A percentile compares a stretch with the other conserved stretches of the same genome.
phyloP scores from a whole-genome alignment of 2,888 invertebrate genomes.

The Hofmannophila pseudospretella region DNA sequence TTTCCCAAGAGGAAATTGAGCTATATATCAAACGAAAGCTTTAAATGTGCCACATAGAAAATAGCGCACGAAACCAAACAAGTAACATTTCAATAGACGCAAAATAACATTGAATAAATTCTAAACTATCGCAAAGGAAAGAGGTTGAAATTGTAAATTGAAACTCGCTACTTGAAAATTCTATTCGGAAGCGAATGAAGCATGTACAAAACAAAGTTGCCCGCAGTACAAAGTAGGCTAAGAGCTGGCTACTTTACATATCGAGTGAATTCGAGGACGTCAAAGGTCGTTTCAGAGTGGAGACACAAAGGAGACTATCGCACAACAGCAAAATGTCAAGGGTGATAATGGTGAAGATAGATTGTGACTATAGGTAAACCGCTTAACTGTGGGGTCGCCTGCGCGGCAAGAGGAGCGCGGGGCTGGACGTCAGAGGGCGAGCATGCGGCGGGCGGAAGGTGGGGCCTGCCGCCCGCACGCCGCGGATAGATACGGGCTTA shows the following conservation, averaged over 20 bases:
- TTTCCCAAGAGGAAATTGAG: too few relatives aligned
- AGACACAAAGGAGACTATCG: conserved; percentile 19
- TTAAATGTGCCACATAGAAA: too few relatives aligned
- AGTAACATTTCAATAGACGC: neutral
- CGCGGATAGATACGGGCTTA: too few relatives aligned
- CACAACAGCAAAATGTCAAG: conserved; percentile 11
- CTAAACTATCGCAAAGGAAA: neutral
- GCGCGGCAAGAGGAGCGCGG: too few relatives aligned
- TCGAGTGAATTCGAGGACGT: conserved; percentile 23
- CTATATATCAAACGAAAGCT: too few relatives aligned
- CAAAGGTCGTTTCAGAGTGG: conserved; percentile 20
- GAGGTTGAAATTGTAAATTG: conserved; percentile 4
- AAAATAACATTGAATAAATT: neutral
- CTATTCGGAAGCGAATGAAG: conserved; percentile 15
- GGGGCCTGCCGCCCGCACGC: too few relatives aligned
- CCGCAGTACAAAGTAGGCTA: conserved; percentile 26
- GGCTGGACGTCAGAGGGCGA: too few relatives aligned
- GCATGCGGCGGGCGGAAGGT: too few relatives aligned
- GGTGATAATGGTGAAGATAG: neutral
- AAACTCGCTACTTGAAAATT: conserved; percentile 13
- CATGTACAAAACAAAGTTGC: conserved; percentile 17
- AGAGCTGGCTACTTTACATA: conserved; percentile 30
- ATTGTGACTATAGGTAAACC: too few relatives aligned
- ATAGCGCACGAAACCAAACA: neutral
- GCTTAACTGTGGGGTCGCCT: too few relatives aligned